Conservation (phyloP, 2,113 vertebrate genomes). For the Sturnus vulgaris region DNA sequence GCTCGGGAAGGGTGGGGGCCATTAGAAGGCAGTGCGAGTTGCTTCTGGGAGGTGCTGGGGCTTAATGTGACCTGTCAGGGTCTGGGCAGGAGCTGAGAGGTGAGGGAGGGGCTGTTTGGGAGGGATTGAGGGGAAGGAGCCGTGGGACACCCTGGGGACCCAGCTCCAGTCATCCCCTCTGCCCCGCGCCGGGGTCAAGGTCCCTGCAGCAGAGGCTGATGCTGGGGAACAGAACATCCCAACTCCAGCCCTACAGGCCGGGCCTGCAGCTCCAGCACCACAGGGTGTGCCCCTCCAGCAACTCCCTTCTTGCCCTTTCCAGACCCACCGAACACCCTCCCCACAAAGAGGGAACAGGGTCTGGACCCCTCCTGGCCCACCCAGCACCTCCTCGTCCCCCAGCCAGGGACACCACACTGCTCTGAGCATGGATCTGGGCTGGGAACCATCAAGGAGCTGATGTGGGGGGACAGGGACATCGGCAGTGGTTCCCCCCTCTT, state of each 20-base stretch:
- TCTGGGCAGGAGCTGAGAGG: neutral
- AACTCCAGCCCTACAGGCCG: rapidly evolving
- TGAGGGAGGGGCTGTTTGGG: neutral
- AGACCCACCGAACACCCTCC: neutral
- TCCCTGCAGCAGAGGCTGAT: rapidly evolving
- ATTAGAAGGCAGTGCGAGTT: neutral
- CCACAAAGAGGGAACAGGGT: neutral
- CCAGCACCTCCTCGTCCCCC: neutral
- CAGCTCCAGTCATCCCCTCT: neutral
- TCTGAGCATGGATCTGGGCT: neutral
- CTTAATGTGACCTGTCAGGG: rapidly evolving
- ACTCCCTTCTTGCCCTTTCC: neutral
- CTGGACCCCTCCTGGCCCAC: neutral
- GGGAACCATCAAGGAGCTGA: neutral
- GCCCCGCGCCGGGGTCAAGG: neutral
- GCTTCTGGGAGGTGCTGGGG: neutral
- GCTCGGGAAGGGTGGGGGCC: neutral
- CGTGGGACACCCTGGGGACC: rapidly evolving
- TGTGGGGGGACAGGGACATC: neutral
- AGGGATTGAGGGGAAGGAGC: neutral
- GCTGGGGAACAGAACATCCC: neutral
- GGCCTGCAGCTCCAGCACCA: neutral
- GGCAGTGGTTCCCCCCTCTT: neutral
- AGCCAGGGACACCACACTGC: neutral
- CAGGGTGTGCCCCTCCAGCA: neutral